Percentiles rank a stretch among this genome's conserved stretches.
Evolutionary conservation across 2,797 vertebrate genomes (phyloP).

Genomic region (Myotis myotis): DNA sequence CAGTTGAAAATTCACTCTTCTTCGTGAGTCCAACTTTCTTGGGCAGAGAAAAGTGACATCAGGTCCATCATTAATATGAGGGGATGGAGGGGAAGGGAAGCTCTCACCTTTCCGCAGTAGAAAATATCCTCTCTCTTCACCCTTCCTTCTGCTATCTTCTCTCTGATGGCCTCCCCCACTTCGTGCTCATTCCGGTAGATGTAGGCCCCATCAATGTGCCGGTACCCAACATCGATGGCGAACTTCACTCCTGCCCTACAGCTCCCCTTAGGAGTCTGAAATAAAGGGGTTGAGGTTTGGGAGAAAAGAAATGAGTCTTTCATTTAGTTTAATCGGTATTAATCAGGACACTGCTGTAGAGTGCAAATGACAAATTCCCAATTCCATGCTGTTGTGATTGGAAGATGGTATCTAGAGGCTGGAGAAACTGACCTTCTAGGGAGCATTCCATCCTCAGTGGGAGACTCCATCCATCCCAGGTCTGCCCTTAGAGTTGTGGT

Average conservation of each 20-base stretch:
- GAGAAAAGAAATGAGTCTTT: not conserved
- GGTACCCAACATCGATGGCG: constrained; percentile 93
- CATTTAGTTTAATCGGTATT: not conserved
- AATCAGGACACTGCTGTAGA: not conserved
- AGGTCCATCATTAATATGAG: not conserved
- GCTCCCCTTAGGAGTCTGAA: constrained; percentile 87
- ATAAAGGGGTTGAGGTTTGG: not conserved
- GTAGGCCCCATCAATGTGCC: constrained; percentile 92
- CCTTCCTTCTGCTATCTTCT: constrained; percentile 93
- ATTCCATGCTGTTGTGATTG: not conserved
- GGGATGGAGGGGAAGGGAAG: not conserved
- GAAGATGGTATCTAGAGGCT: not conserved
- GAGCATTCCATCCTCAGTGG: not conserved
- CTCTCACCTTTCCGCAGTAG: constrained; percentile 95
- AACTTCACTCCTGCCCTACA: constrained; percentile 87
- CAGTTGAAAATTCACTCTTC: not conserved
- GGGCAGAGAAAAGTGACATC: not conserved
- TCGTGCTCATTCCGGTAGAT: constrained; percentile 93
- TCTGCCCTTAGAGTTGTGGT: not conserved
- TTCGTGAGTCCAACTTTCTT: not conserved
- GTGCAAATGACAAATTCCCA: not conserved
- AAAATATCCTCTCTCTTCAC: constrained; percentile 93
- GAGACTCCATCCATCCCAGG: not conserved
- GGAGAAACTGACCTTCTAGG: not conserved
- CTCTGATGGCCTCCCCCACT: constrained; percentile 92